A percentile compares a stretch with the other conserved stretches of the same genome.
Conservation (phyloP, 2,888 invertebrate species). For the Pammene fasciana region DNA sequence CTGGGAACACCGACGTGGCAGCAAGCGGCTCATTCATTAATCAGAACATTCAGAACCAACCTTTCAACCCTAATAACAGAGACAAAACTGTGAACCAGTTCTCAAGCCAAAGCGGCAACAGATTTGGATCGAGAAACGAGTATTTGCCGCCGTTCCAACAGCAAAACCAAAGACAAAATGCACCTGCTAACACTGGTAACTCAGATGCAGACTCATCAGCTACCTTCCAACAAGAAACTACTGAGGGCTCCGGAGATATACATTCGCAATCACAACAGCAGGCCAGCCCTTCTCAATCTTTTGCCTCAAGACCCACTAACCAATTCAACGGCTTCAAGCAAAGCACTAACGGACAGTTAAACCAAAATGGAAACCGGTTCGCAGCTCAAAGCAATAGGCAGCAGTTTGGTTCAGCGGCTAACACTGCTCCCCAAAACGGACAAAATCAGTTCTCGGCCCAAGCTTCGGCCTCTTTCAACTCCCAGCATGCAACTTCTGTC, state of each 20-base stretch:
- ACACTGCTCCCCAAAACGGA: conserved; percentile 11
- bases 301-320: conserved; percentile 41
- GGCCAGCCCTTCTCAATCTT: conserved; percentile 32
- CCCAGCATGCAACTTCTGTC: conserved; percentile 52
- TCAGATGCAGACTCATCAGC: conserved; percentile 38
- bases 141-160: conserved; percentile 54
- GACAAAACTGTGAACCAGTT: conserved; percentile 41
- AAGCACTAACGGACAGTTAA: conserved; percentile 33
- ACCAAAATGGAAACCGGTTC: conserved; percentile 18
- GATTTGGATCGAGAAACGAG: conserved; percentile 52
- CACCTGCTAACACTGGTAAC: conserved; percentile 35
- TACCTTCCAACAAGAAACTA: conserved; percentile 42
- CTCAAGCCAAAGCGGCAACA: conserved; percentile 43
- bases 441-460: conserved; percentile 43
- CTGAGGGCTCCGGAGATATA: conserved; percentile 39
- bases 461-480: conserved; percentile 43
- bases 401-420: conserved; percentile 23
- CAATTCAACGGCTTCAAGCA: conserved; percentile 44
- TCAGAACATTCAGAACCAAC: conserved; percentile 53
- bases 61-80: conserved; percentile 43
- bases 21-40: conserved; percentile 60
- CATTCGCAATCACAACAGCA: conserved; percentile 27
- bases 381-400: conserved; percentile 24
- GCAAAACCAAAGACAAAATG: conserved; percentile 33
- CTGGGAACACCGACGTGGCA: conserved; percentile 56